Evolutionary conservation across 2,888 invertebrate species (phyloP).

Genomic region (Drosophila hamatofila): DNA sequence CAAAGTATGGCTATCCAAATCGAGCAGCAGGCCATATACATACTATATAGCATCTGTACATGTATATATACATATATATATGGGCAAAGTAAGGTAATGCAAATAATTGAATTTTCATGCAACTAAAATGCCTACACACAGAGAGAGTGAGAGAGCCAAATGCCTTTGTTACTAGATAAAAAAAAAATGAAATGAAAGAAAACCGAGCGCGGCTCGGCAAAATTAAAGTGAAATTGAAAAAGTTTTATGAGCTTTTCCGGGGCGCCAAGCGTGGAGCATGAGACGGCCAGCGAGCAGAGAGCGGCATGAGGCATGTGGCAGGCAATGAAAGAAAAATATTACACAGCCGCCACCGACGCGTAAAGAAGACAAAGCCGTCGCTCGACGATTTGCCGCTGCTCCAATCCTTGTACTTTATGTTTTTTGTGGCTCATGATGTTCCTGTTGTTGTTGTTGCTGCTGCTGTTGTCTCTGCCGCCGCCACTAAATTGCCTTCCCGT

Average conservation of each 20-base stretch:
- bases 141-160: conserved; percentile 37
- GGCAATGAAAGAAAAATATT: conserved; percentile 77
- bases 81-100: conserved; percentile 65
- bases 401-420: conserved; percentile 18
- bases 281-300: conserved; percentile 15
- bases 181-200: conserved; percentile 24
- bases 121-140: conserved; percentile 73
- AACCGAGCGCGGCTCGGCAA: conserved; percentile 37
- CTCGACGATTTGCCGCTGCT: conserved; percentile 54
- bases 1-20: conserved; percentile 49
- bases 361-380: conserved; percentile 72
- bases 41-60: conserved; percentile 7
- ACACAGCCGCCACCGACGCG: conserved; percentile 76
- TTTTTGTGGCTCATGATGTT: conserved; percentile 9
- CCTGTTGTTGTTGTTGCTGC: background rate
- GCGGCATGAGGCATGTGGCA: conserved; percentile 31
- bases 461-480: conserved; percentile 30
- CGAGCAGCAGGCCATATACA: conserved; percentile 25
- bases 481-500: conserved; percentile 73
- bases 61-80: conserved; percentile 11
- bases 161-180: conserved; percentile 74
- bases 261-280: conserved; percentile 7
- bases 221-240: conserved; percentile 83
- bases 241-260: conserved; percentile 83
- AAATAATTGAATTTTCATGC: conserved; percentile 79